phyloP scores from a whole-genome alignment of 1,140 invertebrate species.

The Epicauta chinensis region DNA sequence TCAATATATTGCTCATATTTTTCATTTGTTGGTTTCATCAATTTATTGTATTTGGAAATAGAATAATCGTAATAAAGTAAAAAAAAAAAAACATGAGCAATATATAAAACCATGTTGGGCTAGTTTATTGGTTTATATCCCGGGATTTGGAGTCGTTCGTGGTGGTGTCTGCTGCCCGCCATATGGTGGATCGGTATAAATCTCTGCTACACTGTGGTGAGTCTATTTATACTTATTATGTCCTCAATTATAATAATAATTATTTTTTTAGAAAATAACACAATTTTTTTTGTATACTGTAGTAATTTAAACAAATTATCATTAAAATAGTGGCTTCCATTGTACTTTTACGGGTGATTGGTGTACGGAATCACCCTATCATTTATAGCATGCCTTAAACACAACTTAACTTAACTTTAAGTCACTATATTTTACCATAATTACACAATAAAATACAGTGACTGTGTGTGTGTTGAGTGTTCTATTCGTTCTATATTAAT shows the following conservation, averaged over 20 bases:
- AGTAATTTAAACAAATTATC: no score
- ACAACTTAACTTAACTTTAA: no score
- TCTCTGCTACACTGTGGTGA: constrained; percentile 42
- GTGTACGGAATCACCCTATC: no score
- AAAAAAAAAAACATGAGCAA: constrained; percentile 22
- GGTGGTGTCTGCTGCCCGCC: constrained; percentile 28
- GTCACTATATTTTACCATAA: no score
- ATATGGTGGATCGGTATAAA: constrained; percentile 34
- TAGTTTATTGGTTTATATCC: constrained; percentile 39
- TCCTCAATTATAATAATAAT: not conserved
- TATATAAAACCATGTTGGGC: constrained; percentile 30
- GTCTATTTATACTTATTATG: constrained; percentile 39
- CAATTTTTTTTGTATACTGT: constrained; percentile 8
- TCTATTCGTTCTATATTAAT: no score
- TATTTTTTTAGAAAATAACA: constrained; percentile 3
- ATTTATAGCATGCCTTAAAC: no score
- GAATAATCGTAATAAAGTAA: not conserved
- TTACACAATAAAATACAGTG: no score
- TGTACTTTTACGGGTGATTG: no score
- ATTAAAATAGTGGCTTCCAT: no score
- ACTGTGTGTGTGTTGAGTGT: no score
- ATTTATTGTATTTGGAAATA: no score
- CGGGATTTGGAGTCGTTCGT: constrained; percentile 36
- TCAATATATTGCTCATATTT: constrained; percentile 22
- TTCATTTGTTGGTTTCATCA: not conserved